Evolutionary conservation across 2,113 vertebrate species (phyloP).

Genomic region (Ophthalmolycus amberensis): DNA sequence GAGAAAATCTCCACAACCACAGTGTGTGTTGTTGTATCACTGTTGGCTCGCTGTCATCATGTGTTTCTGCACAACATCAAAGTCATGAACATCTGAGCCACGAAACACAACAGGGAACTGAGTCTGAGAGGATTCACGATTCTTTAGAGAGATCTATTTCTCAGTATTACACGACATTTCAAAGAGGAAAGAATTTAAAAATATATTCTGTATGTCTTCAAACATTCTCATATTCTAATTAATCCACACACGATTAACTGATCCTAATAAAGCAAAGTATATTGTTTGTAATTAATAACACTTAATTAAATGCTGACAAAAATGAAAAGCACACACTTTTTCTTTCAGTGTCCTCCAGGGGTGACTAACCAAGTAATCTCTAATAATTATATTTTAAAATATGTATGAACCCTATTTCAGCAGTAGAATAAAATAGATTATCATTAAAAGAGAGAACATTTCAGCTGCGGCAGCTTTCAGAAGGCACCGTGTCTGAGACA

Average conservation of each 20-base stretch:
- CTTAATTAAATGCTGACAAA: conserved; percentile 18
- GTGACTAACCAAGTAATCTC: conserved; percentile 54
- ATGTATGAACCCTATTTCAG: conserved; percentile 68
- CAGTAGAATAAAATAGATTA: conserved; percentile 46
- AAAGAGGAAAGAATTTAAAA: neutral
- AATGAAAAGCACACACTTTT: conserved; percentile 21
- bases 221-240: neutral
- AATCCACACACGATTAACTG: conserved; percentile 15
- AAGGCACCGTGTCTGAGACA: neutral
- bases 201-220: neutral
- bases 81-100: conserved; percentile 1
- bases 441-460: conserved; percentile 35
- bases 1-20: too few relatives aligned
- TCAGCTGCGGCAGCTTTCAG: conserved; percentile 7
- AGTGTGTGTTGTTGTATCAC: neutral
- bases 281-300: conserved; percentile 42
- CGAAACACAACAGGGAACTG: neutral
- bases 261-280: conserved; percentile 12
- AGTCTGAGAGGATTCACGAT: neutral
- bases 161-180: neutral
- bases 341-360: conserved; percentile 34
- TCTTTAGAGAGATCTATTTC: neutral
- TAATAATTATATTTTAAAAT: conserved; percentile 72
- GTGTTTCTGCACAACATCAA: neutral
- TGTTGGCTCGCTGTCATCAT: neutral